These are phyloP conservation scores for Julus scanicus DNA, from an alignment of 2,888 invertebrate species.

Conservation along the genomic window DNA sequence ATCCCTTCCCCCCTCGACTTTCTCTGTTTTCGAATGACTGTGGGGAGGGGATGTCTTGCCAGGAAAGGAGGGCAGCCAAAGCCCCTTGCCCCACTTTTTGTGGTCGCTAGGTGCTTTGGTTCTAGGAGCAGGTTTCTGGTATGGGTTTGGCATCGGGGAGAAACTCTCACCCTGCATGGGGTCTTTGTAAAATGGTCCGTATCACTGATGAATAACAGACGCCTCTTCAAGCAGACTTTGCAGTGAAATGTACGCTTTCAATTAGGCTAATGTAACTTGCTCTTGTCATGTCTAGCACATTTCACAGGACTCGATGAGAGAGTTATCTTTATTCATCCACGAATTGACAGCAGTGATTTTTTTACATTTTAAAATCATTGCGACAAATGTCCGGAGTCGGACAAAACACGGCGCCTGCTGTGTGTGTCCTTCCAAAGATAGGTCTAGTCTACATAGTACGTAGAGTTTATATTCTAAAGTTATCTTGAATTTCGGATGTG, in stretches of 20 bases:
- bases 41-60: neutral
- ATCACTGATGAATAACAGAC: constrained; percentile 28
- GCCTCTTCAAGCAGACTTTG: neutral
- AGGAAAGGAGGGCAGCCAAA: neutral
- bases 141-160: constrained; percentile 2
- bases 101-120: neutral
- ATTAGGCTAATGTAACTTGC: neutral
- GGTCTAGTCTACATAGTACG: too few relatives aligned
- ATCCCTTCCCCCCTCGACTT: neutral
- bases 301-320: neutral
- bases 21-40: neutral
- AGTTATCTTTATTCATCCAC: neutral
- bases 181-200: neutral
- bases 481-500: too few relatives aligned
- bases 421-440: too few relatives aligned
- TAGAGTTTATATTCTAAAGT: too few relatives aligned
- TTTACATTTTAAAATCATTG: neutral
- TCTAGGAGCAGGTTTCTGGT: neutral
- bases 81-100: neutral
- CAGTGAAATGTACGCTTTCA: neutral
- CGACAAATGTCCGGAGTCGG: neutral
- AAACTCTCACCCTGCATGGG: neutral
- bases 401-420: too few relatives aligned
- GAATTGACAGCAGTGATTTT: neutral
- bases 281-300: neutral